phyloP scores from a whole-genome alignment of 2,888 invertebrate species.

The Synanthedon formicaeformis region DNA sequence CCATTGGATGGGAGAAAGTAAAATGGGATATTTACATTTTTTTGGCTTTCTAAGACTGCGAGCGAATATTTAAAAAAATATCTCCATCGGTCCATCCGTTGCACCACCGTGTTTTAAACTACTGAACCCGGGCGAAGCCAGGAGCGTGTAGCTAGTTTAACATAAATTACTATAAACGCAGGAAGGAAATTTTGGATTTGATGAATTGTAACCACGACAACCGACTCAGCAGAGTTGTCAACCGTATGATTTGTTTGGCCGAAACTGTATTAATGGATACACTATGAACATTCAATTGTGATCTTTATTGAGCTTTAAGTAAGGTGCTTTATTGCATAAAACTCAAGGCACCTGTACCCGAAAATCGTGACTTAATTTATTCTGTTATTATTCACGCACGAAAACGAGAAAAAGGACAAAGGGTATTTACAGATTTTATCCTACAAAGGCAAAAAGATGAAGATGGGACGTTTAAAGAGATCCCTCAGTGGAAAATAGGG shows the following conservation, averaged over 20 bases:
- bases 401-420: constrained; percentile 3
- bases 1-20: too few relatives aligned
- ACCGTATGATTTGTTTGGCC: not conserved
- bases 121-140: too few relatives aligned
- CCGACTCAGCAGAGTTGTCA: not conserved
- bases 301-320: not conserved
- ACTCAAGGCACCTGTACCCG: not conserved
- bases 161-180: too few relatives aligned
- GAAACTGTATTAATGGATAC: not conserved
- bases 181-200: not conserved
- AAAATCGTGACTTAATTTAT: constrained; percentile 3
- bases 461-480: not conserved
- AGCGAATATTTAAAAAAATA: too few relatives aligned
- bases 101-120: too few relatives aligned
- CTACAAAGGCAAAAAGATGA: constrained; percentile 2
- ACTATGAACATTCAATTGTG: not conserved
- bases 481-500: not conserved
- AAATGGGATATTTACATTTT: too few relatives aligned
- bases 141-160: too few relatives aligned
- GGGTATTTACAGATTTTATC: constrained; percentile 3
- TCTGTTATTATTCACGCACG: constrained; percentile 2
- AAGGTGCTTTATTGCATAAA: not conserved
- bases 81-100: too few relatives aligned
- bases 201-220: not conserved
- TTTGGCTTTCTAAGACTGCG: too few relatives aligned